Base-by-base conservation (phyloP, 1,140 invertebrate genomes). In the Cydia fagiglandana region DNA sequence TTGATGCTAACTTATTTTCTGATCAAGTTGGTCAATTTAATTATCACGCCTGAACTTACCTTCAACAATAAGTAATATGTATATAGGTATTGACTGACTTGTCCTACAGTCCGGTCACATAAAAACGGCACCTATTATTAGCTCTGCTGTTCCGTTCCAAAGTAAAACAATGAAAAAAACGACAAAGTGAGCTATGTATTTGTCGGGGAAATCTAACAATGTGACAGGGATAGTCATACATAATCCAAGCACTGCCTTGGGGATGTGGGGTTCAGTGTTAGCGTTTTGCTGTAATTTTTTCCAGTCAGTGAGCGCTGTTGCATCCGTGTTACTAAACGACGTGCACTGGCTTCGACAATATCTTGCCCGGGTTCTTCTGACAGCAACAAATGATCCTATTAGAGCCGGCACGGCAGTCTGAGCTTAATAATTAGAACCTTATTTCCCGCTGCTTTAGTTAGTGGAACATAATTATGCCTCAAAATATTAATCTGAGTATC, bases 341-440 rank as follows among this genome's bases (percentile, higher is more conserved):
- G 66, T 70, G 66, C 66, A 70, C 66, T 41, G 34, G 66, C n/a
- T 70, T 70, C 66, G 66, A 70, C 66, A 70, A 70, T 70, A 70
- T 70, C 34, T 70, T 70, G 66, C 66, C 66, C 66, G 66, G 30
- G 66, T 17, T 70, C 66, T 45, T 45, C 66, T 38, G 66, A 70
- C 66, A 41, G 34, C 66, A 38, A 70, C 66, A 70, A 70, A 70
- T 70, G 66, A 38, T 38, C 30, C 66, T 70, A 70, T 70, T 70
- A 70, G 34, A 38, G 66, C 45, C 66, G 66, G 66, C 66, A 70
- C 66, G 66, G 66, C 66, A 70, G 66, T 38, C 30, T 38, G 66
- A 41, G 66, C 66, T 70, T 70, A 70, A 70, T 70, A 70, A 70
- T 70, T 70, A 70, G 66, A 30, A 34, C 66, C 56, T 70, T 70